Percentiles rank a stretch among this genome's conserved stretches.
Evolutionary conservation across 2,797 vertebrate species (phyloP).

Genomic region (Lycodopsis pacificus): DNA sequence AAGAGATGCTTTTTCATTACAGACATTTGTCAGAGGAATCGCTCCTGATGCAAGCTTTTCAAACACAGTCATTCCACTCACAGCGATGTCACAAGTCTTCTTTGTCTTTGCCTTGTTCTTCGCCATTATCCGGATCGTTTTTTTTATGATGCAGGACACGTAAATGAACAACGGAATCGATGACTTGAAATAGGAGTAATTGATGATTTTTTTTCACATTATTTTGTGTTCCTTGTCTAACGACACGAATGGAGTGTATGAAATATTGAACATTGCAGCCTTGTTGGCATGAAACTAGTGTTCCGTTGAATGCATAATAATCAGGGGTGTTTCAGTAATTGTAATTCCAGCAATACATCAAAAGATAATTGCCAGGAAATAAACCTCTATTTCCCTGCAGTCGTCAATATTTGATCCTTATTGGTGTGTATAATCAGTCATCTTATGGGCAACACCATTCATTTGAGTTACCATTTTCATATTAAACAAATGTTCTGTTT

Average conservation of each 20-base stretch:
- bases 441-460: slow-evolving; percentile 24
- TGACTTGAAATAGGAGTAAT: slow-evolving; percentile 10
- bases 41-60: slow-evolving; percentile 36
- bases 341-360: slow-evolving; percentile 53
- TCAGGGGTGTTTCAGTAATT: slow-evolving; percentile 19
- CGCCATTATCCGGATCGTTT: background rate
- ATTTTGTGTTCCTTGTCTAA: background rate
- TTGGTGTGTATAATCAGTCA: slow-evolving; percentile 45
- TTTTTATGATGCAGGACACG: background rate
- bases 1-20: slow-evolving; percentile 43
- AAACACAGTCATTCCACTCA: slow-evolving; percentile 48
- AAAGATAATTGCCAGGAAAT: slow-evolving; percentile 38
- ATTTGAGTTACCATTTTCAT: slow-evolving; percentile 52
- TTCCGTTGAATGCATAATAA: slow-evolving; percentile 34
- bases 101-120: slow-evolving; percentile 28
- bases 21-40: slow-evolving; percentile 56
- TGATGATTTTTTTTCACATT: background rate
- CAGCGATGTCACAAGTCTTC: slow-evolving; percentile 31
- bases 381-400: slow-evolving; percentile 36
- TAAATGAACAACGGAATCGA: slow-evolving; percentile 19
- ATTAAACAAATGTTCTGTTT: slow-evolving; percentile 48
- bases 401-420: slow-evolving; percentile 42
- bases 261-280: slow-evolving; percentile 21
- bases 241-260: slow-evolving; percentile 9
- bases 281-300: slow-evolving; percentile 5